Evolutionary conservation across 2,113 vertebrate species (phyloP).

Genomic region (Geothlypis trichas): DNA sequence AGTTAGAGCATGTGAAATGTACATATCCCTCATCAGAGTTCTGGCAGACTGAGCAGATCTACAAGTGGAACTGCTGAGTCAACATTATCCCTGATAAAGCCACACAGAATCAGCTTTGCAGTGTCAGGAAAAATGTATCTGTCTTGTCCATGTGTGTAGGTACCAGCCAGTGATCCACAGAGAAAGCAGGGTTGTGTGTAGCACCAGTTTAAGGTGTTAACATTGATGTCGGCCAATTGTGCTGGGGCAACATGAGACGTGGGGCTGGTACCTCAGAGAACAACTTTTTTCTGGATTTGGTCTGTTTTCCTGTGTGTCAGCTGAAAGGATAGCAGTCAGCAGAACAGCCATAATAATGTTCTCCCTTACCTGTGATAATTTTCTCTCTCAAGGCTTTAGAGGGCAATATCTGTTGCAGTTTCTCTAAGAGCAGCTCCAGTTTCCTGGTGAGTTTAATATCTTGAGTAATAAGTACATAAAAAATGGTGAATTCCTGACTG

Average conservation of each 20-base stretch:
- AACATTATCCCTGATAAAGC: neutral
- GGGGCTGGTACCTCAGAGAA: fast-evolving
- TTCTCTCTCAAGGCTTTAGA: neutral
- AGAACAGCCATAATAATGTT: neutral
- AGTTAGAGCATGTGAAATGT: neutral
- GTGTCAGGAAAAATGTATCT: neutral
- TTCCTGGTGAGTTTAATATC: neutral
- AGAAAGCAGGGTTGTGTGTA: neutral
- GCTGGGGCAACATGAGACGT: neutral
- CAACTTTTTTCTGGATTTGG: neutral
- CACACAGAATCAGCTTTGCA: neutral
- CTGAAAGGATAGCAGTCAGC: neutral
- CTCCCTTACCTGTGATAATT: neutral
- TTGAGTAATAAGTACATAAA: neutral
- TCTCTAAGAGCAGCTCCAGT: neutral
- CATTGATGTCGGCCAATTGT: neutral
- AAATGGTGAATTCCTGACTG: neutral
- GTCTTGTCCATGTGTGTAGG: fast-evolving
- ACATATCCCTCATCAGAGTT: neutral
- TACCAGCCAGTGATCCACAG: neutral
- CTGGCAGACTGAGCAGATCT: neutral
- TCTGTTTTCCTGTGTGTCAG: neutral
- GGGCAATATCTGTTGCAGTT: neutral
- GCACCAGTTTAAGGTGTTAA: neutral
- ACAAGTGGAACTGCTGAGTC: neutral